Conservation (phyloP, 1,140 invertebrate genomes). For the Andricus grossulariae region DNA sequence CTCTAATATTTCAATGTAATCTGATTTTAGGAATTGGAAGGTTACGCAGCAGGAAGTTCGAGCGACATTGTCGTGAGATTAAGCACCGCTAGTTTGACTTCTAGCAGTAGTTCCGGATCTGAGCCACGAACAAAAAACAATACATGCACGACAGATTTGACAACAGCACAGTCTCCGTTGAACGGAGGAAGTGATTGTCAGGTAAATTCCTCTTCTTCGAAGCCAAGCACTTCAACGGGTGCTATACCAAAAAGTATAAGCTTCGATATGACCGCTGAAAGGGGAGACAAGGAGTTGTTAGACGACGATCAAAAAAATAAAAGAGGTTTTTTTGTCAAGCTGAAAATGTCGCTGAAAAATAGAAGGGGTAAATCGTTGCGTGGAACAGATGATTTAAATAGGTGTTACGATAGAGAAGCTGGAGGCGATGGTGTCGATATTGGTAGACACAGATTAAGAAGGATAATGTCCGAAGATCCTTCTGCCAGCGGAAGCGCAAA, state of each 20-base stretch:
- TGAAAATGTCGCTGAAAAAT: constrained; percentile 82
- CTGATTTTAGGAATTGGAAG: constrained; percentile 51
- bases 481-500: constrained; percentile 59
- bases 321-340: constrained; percentile 82
- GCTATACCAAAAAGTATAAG: constrained; percentile 94
- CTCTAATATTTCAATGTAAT: background rate
- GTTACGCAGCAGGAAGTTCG: constrained; percentile 36
- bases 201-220: constrained; percentile 60
- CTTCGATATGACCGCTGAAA: constrained; percentile 92
- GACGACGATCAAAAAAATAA: constrained; percentile 80
- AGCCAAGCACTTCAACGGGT: constrained; percentile 82
- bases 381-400: constrained; percentile 72
- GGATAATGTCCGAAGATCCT: constrained; percentile 76
- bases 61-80: constrained; percentile 66
- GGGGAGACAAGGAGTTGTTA: constrained; percentile 81
- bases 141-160: constrained; percentile 46
- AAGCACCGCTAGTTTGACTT: constrained; percentile 74
- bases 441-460: constrained; percentile 71
- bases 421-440: constrained; percentile 65
- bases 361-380: constrained; percentile 77
- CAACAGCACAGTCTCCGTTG: constrained; percentile 44
- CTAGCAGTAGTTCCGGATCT: constrained; percentile 74
- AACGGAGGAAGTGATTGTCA: constrained; percentile 47
- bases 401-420: constrained; percentile 72
- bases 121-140: constrained; percentile 61